These are phyloP conservation scores for Ostrea denselamellosa DNA, from an alignment of 1,140 invertebrate genomes.

Conservation along the genomic window DNA sequence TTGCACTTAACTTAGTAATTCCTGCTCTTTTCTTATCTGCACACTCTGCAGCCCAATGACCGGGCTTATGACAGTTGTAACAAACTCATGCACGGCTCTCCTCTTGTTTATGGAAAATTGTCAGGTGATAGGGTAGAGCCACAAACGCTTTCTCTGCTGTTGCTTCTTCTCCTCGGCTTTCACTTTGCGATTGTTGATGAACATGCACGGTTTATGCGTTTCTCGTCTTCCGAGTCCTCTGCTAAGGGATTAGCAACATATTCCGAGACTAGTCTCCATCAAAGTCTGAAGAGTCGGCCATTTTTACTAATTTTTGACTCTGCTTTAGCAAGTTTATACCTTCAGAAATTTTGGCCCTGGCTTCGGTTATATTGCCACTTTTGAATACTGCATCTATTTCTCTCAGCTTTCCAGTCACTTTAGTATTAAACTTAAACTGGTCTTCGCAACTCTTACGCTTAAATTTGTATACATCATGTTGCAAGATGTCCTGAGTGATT, in stretches of 20 bases:
- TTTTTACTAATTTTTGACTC: slow-evolving; percentile 44
- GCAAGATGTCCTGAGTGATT: too few species aligned
- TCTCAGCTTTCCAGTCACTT: too few species aligned
- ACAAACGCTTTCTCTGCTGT: not conserved
- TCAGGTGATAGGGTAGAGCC: not conserved
- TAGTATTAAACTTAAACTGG: too few species aligned
- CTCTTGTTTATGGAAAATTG: not conserved
- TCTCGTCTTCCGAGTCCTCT: slow-evolving; percentile 41
- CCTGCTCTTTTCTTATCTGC: not conserved
- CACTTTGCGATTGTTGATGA: not conserved
- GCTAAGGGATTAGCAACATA: slow-evolving; percentile 11
- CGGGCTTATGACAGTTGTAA: not conserved
- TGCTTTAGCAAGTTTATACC: slow-evolving; percentile 20
- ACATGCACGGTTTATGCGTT: not conserved
- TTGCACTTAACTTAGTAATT: not conserved
- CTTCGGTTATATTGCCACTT: too few species aligned
- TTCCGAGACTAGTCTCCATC: slow-evolving; percentile 34
- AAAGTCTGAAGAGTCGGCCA: slow-evolving; percentile 34
- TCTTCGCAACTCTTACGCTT: too few species aligned
- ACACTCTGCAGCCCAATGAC: not conserved
- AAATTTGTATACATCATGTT: too few species aligned
- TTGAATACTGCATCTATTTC: too few species aligned
- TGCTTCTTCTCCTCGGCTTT: not conserved
- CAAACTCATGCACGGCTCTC: not conserved
- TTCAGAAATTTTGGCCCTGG: not conserved